Evolutionary conservation across 2,888 invertebrate genomes (phyloP).

Genomic region (Endotricha flammealis): DNA sequence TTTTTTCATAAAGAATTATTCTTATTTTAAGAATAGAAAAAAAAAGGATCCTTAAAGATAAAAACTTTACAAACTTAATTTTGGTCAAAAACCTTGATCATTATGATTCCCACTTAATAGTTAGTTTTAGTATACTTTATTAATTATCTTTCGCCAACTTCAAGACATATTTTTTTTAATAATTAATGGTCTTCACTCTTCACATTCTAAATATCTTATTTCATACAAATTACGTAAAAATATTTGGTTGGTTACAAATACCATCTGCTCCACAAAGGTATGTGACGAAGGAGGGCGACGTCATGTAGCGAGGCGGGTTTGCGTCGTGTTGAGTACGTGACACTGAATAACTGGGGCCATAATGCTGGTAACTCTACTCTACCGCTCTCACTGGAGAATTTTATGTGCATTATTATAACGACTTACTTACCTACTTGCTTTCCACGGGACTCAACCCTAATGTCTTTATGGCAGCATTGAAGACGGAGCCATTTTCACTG

Average conservation of each 20-base stretch:
- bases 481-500: slow-evolving; percentile 44
- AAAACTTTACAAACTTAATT: too few species aligned
- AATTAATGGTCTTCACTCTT: too few species aligned
- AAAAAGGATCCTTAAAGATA: too few species aligned
- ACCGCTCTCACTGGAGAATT: slow-evolving; percentile 50
- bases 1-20: too few species aligned
- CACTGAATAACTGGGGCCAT: slow-evolving; percentile 57
- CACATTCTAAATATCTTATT: too few species aligned
- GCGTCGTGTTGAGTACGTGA: slow-evolving; percentile 42
- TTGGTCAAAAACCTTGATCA: too few species aligned
- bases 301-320: slow-evolving; percentile 25
- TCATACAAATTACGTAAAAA: too few species aligned
- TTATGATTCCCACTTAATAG: too few species aligned
- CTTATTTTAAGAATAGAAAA: too few species aligned
- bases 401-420: slow-evolving; percentile 62
- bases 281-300: slow-evolving; percentile 24
- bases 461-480: slow-evolving; percentile 49
- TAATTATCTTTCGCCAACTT: too few species aligned
- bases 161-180: too few species aligned
- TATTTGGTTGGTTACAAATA: not conserved
- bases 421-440: slow-evolving; percentile 36
- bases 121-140: too few species aligned
- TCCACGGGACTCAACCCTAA: slow-evolving; percentile 46
- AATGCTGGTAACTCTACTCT: slow-evolving; percentile 52
- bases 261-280: slow-evolving; percentile 7